phyloP scores from a whole-genome alignment of 1,140 invertebrate species.

The Melipona quadrifasciata region DNA sequence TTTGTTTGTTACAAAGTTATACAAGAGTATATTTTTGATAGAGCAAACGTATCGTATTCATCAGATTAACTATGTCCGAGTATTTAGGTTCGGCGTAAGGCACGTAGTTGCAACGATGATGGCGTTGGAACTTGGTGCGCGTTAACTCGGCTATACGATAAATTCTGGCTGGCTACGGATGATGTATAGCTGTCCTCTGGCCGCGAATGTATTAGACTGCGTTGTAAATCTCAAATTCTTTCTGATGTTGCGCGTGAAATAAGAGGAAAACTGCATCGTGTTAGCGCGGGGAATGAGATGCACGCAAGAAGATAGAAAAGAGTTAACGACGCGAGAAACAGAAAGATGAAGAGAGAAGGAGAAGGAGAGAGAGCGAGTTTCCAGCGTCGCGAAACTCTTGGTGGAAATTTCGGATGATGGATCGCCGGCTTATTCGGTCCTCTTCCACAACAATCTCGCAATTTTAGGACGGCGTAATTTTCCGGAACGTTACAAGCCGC shows the following conservation, averaged over 20 bases:
- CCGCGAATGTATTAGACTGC: constrained; percentile 41
- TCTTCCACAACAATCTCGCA: constrained; percentile 41
- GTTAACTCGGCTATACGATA: constrained; percentile 35
- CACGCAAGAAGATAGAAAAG: background rate
- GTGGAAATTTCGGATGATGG: constrained; percentile 34
- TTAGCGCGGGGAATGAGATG: background rate
- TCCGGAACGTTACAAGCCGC: constrained; percentile 43
- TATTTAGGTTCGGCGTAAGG: background rate
- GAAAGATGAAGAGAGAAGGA: background rate
- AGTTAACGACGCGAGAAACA: background rate
- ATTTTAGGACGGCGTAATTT: constrained; percentile 50
- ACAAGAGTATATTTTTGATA: constrained; percentile 1
- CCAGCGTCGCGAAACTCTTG: background rate
- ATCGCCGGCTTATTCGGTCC: constrained; percentile 37
- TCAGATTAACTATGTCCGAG: background rate
- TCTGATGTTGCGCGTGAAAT: constrained; percentile 6
- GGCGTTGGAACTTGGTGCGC: background rate
- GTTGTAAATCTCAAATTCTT: constrained; percentile 56
- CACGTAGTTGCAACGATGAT: background rate
- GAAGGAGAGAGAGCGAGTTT: background rate
- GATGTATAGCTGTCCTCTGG: constrained; percentile 39
- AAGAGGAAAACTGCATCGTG: constrained; percentile 11
- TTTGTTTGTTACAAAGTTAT: background rate
- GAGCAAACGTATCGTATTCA: constrained; percentile 13
- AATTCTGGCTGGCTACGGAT: constrained; percentile 45